Evolutionary conservation across 2,888 invertebrate species (phyloP).

Genomic region (Brachylomia viminalis): DNA sequence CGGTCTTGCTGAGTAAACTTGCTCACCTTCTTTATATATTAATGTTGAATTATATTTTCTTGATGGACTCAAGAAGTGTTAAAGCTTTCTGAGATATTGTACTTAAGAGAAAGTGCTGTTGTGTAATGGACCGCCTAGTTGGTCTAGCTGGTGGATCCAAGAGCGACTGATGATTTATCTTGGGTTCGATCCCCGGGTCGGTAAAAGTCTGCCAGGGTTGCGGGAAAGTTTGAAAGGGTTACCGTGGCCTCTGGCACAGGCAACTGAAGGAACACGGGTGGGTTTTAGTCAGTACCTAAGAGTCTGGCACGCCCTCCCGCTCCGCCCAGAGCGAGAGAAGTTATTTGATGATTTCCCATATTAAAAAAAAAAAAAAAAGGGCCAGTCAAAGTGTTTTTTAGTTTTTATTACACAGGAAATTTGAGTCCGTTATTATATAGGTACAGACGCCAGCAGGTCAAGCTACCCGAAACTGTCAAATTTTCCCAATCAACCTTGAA

Average conservation of each 20-base stretch:
- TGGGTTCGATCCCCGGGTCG: background rate
- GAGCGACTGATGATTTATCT: background rate
- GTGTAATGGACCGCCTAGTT: background rate
- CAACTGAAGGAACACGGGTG: too few species aligned
- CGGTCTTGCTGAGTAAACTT: conserved; percentile 49
- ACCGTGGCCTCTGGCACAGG: too few species aligned
- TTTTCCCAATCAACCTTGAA: too few species aligned
- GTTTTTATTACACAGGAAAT: background rate
- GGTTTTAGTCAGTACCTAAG: too few species aligned
- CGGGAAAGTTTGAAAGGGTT: too few species aligned
- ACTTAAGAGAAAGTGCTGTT: background rate
- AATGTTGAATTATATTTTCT: conserved; percentile 29
- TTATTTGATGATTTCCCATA: too few species aligned
- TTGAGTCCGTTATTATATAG: background rate
- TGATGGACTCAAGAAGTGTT: background rate
- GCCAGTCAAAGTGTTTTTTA: background rate
- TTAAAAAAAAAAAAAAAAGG: too few species aligned
- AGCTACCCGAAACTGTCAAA: too few species aligned
- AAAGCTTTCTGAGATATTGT: conserved; percentile 1
- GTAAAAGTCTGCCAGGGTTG: too few species aligned
- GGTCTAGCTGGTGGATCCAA: background rate
- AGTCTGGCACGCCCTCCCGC: too few species aligned
- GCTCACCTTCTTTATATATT: conserved; percentile 7
- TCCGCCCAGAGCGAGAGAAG: too few species aligned
- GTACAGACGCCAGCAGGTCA: too few species aligned